phyloP scores from a whole-genome alignment of 2,888 invertebrate genomes.

The Catocala sponsa region DNA sequence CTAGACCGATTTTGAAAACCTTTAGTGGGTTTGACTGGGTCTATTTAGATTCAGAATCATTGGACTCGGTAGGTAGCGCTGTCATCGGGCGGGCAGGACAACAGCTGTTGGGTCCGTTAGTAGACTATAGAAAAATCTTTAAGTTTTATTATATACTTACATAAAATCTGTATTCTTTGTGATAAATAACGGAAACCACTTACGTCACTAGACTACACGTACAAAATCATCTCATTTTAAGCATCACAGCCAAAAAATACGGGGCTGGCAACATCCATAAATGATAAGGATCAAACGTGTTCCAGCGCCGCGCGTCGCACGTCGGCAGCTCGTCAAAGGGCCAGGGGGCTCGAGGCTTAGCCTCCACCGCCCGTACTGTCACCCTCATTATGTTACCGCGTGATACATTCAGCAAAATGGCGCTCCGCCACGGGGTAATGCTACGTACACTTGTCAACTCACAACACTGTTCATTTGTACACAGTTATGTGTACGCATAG shows the following conservation, averaged over 20 bases:
- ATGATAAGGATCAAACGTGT: conserved; percentile 57
- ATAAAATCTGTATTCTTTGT: too few species aligned
- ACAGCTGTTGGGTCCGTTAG: too few species aligned
- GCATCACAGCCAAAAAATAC: conserved; percentile 1
- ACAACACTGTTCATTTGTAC: conserved; percentile 47
- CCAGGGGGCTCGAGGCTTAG: conserved; percentile 56
- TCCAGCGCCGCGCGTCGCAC: conserved; percentile 33
- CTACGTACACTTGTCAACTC: conserved; percentile 53
- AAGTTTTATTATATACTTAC: too few species aligned
- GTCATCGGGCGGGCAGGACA: too few species aligned
- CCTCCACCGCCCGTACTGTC: conserved; percentile 52
- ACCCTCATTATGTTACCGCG: conserved; percentile 61
- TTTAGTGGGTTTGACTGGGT: too few species aligned
- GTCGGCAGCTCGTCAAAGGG: conserved; percentile 57
- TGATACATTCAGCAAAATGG: conserved; percentile 57
- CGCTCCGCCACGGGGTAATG: conserved; percentile 49
- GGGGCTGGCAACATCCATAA: conserved; percentile 19
- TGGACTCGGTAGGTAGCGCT: too few species aligned
- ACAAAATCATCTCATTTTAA: conserved; percentile 2
- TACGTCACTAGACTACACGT: too few species aligned
- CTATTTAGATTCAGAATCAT: too few species aligned
- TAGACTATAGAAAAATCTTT: too few species aligned
- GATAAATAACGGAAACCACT: too few species aligned
- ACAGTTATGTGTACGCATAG: conserved; percentile 12
- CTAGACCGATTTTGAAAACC: too few species aligned